phyloP scores from a whole-genome alignment of 2,797 vertebrate species.

The Lithobates sylvaticus region DNA sequence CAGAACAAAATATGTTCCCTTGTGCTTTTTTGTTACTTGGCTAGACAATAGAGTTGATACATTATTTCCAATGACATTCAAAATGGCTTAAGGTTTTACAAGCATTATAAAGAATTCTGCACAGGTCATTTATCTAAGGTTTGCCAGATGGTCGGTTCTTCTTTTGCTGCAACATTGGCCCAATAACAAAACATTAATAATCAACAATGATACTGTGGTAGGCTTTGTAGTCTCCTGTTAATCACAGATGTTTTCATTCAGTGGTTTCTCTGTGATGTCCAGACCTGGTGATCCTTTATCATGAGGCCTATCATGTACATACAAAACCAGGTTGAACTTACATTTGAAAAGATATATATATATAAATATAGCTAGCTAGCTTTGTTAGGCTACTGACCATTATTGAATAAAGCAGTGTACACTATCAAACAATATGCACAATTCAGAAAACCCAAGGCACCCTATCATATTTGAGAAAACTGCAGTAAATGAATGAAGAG shows the following conservation, averaged over 20 bases:
- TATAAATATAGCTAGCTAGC: too few species aligned
- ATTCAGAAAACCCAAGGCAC: too few species aligned
- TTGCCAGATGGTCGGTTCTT: constrained; percentile 1
- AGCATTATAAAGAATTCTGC: not conserved
- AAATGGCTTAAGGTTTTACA: constrained; percentile 36
- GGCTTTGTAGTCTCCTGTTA: not conserved
- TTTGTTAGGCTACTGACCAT: too few species aligned
- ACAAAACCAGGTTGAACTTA: too few species aligned
- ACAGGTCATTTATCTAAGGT: constrained; percentile 31
- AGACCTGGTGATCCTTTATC: too few species aligned
- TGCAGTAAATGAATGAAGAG: too few species aligned
- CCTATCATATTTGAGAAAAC: too few species aligned
- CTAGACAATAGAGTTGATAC: constrained; percentile 29
- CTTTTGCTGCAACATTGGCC: not conserved
- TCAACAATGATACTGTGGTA: not conserved
- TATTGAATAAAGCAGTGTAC: too few species aligned
- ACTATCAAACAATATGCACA: too few species aligned
- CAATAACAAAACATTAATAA: not conserved
- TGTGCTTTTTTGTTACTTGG: constrained; percentile 29
- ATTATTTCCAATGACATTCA: constrained; percentile 53
- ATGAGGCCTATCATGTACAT: not conserved
- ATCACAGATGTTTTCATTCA: not conserved
- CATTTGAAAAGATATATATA: too few species aligned
- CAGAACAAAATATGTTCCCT: constrained; percentile 37
- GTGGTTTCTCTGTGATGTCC: not conserved